Evolutionary conservation across 2,797 vertebrate species (phyloP), one percentile per base, ranked within the genome.

Genomic region (Lepilemur ruficaudatus): DNA sequence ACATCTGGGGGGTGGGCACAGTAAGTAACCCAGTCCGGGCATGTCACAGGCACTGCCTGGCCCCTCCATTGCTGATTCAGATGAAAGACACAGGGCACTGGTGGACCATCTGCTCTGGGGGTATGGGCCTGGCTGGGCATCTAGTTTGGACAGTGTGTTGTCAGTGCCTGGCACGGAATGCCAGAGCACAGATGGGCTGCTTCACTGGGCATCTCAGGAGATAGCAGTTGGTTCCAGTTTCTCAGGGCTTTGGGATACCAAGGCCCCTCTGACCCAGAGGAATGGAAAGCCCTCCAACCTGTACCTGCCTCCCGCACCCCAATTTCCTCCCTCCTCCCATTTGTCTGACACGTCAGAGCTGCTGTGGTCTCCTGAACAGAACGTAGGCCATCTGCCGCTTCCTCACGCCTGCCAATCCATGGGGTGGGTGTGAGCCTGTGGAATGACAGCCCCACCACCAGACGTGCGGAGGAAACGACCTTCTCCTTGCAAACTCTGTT

Each of bases 311-410:
- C 67, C 88, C 55, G 84, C 17, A 85, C 41, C 76, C 92, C 72
- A 84, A 0, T 80, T 85, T 97, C 65, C 63, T 97, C 96, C 93
- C 93, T 96, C 87, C 73, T 98, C 81, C 79, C 85, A 48, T 94
- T 73, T 94, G 95, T 97, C 98, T 97, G 93, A 94, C 97, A 98
- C 96, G 96, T 98, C 95, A 96, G 96, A 93, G 92, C 93, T 87
- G 87, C 55, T 78, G 80, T 91, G 93, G 80, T 95, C 97, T 97
- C 91, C 86, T 82, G 96, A 98, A 96, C 98, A 98, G 97, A 98
- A 97, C 94, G 96, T 83, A 88, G 83, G 73, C 97, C 98, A 98
- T 98, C 98, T 98, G 98, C 95, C 15, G 6, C 95, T 92, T 94
- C 93, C 89, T 94, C 59, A 7, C 0, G 87, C 87, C 96, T 97